phyloP scores from a whole-genome alignment of 2,888 invertebrate species.

The Carabus problematicus region DNA sequence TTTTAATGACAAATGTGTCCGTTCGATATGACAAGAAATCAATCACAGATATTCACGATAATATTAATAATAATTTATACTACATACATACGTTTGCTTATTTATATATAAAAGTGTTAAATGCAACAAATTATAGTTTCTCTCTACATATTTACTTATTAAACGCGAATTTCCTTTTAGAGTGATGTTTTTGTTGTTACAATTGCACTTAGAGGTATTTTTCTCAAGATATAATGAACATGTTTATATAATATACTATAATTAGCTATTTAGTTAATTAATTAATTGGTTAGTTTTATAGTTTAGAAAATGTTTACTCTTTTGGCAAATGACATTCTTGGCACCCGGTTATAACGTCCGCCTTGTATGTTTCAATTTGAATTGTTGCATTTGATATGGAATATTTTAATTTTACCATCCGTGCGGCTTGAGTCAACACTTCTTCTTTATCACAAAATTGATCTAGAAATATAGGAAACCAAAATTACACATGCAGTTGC shows the following conservation, averaged over 20 bases:
- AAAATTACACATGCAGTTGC: too few species aligned
- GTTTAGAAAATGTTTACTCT: constrained; percentile 48
- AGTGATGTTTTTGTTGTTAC: constrained; percentile 16
- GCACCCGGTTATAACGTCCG: constrained; percentile 55
- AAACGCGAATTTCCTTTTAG: neutral
- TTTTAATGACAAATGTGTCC: too few species aligned
- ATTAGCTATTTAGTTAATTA: too few species aligned
- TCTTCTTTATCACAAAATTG: constrained; percentile 60
- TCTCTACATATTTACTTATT: neutral
- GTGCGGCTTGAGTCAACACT: constrained; percentile 59
- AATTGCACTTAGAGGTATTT: constrained; percentile 37
- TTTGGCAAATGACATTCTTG: constrained; percentile 52
- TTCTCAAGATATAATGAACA: constrained; percentile 21
- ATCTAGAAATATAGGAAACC: constrained; percentile 51
- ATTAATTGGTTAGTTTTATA: constrained; percentile 40
- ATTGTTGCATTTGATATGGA: constrained; percentile 60
- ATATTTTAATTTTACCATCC: constrained; percentile 58
- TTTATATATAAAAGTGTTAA: too few species aligned
- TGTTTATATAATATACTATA: neutral
- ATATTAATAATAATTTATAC: constrained; percentile 7
- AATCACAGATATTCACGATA: constrained; percentile 39
- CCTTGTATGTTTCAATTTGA: constrained; percentile 62
- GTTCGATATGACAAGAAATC: constrained; percentile 16
- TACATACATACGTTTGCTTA: constrained; percentile 8
- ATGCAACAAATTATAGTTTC: neutral